These are phyloP conservation scores for Leptopilina boulardi DNA, from an alignment of 1,140 invertebrate species.

Conservation along the genomic window DNA sequence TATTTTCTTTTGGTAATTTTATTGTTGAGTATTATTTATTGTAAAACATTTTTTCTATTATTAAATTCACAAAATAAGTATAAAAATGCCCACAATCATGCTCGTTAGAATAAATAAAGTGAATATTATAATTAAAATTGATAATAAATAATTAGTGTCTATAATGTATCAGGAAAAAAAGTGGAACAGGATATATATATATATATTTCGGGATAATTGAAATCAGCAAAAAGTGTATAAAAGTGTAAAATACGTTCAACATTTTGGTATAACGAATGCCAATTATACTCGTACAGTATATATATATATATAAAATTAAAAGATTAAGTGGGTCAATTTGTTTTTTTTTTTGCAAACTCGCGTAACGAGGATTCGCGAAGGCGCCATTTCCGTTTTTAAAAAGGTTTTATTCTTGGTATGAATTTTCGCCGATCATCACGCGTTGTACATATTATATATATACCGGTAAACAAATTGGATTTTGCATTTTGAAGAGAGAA, in stretches of 20 bases:
- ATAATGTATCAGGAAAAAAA: constrained; percentile 52
- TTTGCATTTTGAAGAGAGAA: neutral
- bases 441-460: neutral
- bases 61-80: too few relatives aligned
- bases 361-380: neutral
- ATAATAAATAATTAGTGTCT: constrained; percentile 16
- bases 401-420: neutral
- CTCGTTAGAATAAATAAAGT: too few relatives aligned
- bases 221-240: neutral
- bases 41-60: too few relatives aligned
- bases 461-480: constrained; percentile 28
- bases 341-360: neutral
- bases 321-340: constrained; percentile 1
- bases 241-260: constrained; percentile 25
- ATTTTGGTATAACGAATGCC: neutral
- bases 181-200: constrained; percentile 27
- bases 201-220: constrained; percentile 35
- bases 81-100: too few relatives aligned
- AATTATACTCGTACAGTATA: neutral
- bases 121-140: too few relatives aligned
- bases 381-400: constrained; percentile 20
- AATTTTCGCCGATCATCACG: constrained; percentile 4
- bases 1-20: too few relatives aligned
- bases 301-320: constrained; percentile 17
- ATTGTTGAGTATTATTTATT: too few relatives aligned